phyloP scores from a whole-genome alignment of 1,140 invertebrate species.

The Anastrepha ludens region DNA sequence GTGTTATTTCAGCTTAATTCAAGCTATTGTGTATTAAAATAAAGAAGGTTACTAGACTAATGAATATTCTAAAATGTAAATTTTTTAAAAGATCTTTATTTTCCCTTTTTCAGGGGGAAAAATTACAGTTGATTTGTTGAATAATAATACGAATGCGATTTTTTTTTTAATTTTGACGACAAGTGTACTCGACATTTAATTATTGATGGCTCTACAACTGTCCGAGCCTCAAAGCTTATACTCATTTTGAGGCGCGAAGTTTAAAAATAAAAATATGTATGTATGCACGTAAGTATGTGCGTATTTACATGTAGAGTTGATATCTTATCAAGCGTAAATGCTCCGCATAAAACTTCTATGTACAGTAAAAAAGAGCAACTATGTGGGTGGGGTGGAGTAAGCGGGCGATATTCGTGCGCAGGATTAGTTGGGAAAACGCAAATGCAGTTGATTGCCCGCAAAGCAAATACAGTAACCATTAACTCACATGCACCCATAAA shows the following conservation, averaged over 20 bases:
- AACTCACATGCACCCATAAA: not conserved
- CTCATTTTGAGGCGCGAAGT: not conserved
- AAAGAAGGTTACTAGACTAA: no score
- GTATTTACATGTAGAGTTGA: not conserved
- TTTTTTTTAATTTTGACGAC: no score
- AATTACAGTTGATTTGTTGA: no score
- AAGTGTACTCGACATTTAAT: not conserved
- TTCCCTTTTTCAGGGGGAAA: no score
- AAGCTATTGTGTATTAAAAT: no score
- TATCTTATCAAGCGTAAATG: constrained; percentile 4
- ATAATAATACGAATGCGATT: no score
- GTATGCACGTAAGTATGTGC: not conserved
- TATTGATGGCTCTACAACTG: not conserved
- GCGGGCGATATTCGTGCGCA: not conserved
- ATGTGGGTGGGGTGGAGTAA: not conserved
- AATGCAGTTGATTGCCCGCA: constrained; percentile 17
- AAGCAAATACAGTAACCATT: not conserved
- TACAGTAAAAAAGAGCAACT: no score
- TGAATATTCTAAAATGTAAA: no score
- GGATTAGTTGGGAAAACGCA: constrained; percentile 34
- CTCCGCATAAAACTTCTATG: no score
- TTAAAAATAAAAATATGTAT: not conserved
- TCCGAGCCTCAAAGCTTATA: not conserved
- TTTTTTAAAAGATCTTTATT: no score
- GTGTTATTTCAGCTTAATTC: no score